phyloP scores from a whole-genome alignment of 1,140 invertebrate species.

The Plectrocnemia conspersa region DNA sequence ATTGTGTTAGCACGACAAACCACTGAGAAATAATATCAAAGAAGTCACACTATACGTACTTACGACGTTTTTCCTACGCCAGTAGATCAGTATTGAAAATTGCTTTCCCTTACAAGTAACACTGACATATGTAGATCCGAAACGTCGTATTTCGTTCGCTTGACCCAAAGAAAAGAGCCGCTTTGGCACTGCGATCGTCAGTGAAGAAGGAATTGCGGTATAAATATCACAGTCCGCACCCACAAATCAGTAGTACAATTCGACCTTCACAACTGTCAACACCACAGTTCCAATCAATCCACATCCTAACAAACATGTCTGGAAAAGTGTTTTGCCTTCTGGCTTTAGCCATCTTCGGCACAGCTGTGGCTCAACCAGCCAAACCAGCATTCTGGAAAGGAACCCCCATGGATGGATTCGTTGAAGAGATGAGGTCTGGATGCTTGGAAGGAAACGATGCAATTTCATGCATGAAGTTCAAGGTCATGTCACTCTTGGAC shows the following conservation, averaged over 20 bases:
- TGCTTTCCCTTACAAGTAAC: slow-evolving; percentile 19
- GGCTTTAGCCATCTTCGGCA: slow-evolving; percentile 48
- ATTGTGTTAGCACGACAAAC: not conserved
- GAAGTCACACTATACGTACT: not conserved
- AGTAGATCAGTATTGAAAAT: slow-evolving; percentile 8
- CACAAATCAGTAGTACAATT: slow-evolving; percentile 49
- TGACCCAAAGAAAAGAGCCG: not conserved
- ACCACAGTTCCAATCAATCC: slow-evolving; percentile 40
- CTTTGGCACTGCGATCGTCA: not conserved
- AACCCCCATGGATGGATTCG: slow-evolving; percentile 62
- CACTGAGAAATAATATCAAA: not conserved
- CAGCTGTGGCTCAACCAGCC: slow-evolving; percentile 56
- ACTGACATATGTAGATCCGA: not conserved
- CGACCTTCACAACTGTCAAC: slow-evolving; percentile 45
- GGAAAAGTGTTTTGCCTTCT: slow-evolving; percentile 49
- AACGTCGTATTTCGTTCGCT: not conserved
- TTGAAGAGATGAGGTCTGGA: slow-evolving; percentile 67
- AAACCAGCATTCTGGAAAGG: slow-evolving; percentile 64
- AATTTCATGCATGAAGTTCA: slow-evolving; percentile 75
- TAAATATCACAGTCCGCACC: slow-evolving; percentile 49
- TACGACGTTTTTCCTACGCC: slow-evolving; percentile 6
- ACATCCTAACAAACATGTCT: slow-evolving; percentile 37
- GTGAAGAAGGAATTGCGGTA: slow-evolving; percentile 48
- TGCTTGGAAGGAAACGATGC: slow-evolving; percentile 70
- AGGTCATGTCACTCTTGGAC: slow-evolving; percentile 70